Evolutionary conservation across 2,888 invertebrate genomes (phyloP), one percentile per base, ranked within the genome.

Genomic region (Nomada fucata): DNA sequence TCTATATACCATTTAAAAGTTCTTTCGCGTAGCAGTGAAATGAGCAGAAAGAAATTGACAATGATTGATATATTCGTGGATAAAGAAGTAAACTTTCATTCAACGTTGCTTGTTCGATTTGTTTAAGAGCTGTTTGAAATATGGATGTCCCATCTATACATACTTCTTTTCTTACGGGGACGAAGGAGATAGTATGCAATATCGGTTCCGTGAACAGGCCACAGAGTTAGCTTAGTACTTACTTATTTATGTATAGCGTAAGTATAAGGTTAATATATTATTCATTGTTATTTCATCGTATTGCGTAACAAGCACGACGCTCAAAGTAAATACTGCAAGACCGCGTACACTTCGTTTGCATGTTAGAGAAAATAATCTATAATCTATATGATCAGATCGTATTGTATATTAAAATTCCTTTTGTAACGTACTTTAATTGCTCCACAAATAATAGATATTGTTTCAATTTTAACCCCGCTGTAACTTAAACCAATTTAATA

Each of bases 251-350:
- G 20, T 5, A 55, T 55, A 11, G 55, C n/a, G 20, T 55, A n/a
- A 20, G n/a, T 13, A 36, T 36, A 36, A 36, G 36, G 0, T 7
- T 36, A 36, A 47, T 15, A 13, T 47, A 47, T 47, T 47, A 47
- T 47, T 47, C 47, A 47, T 47, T 47, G 47, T 47, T 47, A 47
- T 47, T 3, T 47, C 47, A 47, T 13, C 47, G 15, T 47, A 15
- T 26, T 64, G 5, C 47, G 9, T 50, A 50, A 47, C 11, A 1
- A 4, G 23, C 15, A 10, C 47, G 23, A 5, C 13, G 23, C 13
- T 4, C n/a, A 65, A 11, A 11, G 26, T 29, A 65, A 65, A 65
- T 65, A 29, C 29, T 29, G n/a, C n/a, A 26, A 29, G 29, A 65
- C n/a, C 11, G n/a, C 9, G n/a, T 29, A 29, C 4, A n/a, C 26